Conservation (phyloP, 1,140 invertebrate species). For the Drosophila nannoptera region DNA sequence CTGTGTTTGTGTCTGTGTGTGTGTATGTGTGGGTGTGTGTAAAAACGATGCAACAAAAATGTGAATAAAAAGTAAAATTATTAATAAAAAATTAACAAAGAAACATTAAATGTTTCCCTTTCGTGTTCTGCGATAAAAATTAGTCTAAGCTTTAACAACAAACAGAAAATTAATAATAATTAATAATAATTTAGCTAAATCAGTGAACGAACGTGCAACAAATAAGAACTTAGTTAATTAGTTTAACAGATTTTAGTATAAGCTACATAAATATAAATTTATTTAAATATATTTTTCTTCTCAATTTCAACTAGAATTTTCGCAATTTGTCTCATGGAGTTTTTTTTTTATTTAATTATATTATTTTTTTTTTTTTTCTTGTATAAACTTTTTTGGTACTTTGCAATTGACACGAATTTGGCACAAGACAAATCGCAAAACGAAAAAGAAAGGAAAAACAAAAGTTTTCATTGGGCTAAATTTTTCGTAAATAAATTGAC, state of each 20-base stretch:
- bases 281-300: conserved; percentile 43
- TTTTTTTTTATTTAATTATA: conserved; percentile 7
- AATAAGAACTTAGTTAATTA: conserved; percentile 59
- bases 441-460: not conserved
- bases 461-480: conserved; percentile 26
- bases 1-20: conserved; percentile 22
- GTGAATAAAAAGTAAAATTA: conserved; percentile 14
- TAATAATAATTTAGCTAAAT: conserved; percentile 71
- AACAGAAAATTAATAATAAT: conserved; percentile 62
- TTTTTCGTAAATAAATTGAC: conserved; percentile 59
- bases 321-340: conserved; percentile 59
- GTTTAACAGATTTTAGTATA: conserved; percentile 60
- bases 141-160: conserved; percentile 68
- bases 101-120: conserved; percentile 60
- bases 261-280: conserved; percentile 50
- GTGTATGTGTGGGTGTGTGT: conserved; percentile 25
- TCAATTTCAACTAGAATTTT: conserved; percentile 53
- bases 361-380: conserved; percentile 7
- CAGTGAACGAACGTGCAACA: conserved; percentile 52
- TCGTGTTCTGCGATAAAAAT: conserved; percentile 21
- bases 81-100: conserved; percentile 17
- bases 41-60: conserved; percentile 71
- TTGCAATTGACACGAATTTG: conserved; percentile 66
- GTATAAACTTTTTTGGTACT: conserved; percentile 35
- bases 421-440: conserved; percentile 63